A percentile compares a stretch with the other conserved stretches of the same genome.
Evolutionary conservation across 2,888 invertebrate genomes (phyloP).

Genomic region (Ctenicera cuprea): DNA sequence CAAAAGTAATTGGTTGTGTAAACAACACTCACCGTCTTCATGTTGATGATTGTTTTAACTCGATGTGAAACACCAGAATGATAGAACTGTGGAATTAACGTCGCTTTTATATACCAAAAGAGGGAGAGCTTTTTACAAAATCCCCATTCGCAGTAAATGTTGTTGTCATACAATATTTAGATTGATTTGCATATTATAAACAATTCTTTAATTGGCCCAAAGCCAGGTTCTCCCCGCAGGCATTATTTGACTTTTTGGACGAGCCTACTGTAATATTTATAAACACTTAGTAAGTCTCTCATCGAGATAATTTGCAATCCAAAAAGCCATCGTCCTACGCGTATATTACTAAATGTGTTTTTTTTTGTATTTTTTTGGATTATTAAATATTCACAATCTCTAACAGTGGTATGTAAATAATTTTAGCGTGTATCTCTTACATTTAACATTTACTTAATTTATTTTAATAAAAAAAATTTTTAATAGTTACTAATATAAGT

Average conservation of each 20-base stretch:
- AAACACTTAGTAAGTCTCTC: neutral
- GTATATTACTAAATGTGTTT: too few species aligned
- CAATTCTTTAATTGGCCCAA: constrained; percentile 17
- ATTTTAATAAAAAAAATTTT: too few species aligned
- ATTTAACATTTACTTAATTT: too few species aligned
- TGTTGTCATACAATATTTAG: constrained; percentile 28
- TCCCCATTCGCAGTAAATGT: neutral
- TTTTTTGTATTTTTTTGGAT: too few species aligned
- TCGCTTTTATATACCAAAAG: constrained; percentile 30
- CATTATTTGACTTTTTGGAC: constrained; percentile 18
- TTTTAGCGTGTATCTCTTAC: too few species aligned
- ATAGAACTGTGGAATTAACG: neutral
- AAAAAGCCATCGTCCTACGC: neutral
- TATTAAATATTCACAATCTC: too few species aligned
- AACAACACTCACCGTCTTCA: constrained; percentile 39
- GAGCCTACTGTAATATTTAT: constrained; percentile 16
- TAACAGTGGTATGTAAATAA: too few species aligned
- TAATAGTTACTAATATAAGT: too few species aligned
- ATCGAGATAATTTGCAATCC: neutral
- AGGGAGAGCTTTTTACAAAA: constrained; percentile 27
- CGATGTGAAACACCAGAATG: constrained; percentile 29
- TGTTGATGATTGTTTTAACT: constrained; percentile 25
- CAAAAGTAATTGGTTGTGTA: constrained; percentile 15
- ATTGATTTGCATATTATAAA: constrained; percentile 17
- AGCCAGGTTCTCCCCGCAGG: neutral